phyloP scores from a whole-genome alignment of 2,797 vertebrate species.

The Pitangus sulphuratus region DNA sequence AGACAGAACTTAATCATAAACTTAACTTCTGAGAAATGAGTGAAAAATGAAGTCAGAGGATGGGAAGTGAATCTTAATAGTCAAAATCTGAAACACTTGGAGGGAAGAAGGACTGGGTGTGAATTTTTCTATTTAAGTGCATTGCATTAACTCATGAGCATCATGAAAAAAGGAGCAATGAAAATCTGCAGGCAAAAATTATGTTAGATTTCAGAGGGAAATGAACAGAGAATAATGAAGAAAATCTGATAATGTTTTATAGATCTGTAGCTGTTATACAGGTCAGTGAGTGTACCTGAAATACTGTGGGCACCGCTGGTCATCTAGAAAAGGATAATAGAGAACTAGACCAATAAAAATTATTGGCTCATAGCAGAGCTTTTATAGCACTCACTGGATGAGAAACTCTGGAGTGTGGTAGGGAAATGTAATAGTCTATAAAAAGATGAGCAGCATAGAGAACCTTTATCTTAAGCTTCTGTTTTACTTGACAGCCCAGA shows the following conservation, averaged over 20 bases:
- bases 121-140: not conserved
- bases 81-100: not conserved
- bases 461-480: not conserved
- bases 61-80: not conserved
- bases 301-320: not conserved
- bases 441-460: not conserved
- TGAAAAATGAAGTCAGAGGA: not conserved
- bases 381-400: not conserved
- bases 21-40: not conserved
- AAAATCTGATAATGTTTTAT: not conserved
- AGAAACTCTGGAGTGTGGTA: not conserved
- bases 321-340: not conserved
- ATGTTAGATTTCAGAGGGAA: not conserved
- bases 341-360: not conserved
- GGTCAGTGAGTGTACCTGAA: not conserved
- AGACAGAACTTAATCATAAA: not conserved
- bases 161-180: not conserved
- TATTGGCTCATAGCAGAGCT: not conserved
- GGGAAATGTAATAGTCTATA: not conserved
- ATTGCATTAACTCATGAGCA: not conserved
- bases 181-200: not conserved
- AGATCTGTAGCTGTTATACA: not conserved
- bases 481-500: not conserved
- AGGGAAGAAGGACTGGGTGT: not conserved
- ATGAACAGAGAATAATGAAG: not conserved